Conservation (phyloP, 2,113 vertebrate species). For the Phylloscopus trochiloides region DNA sequence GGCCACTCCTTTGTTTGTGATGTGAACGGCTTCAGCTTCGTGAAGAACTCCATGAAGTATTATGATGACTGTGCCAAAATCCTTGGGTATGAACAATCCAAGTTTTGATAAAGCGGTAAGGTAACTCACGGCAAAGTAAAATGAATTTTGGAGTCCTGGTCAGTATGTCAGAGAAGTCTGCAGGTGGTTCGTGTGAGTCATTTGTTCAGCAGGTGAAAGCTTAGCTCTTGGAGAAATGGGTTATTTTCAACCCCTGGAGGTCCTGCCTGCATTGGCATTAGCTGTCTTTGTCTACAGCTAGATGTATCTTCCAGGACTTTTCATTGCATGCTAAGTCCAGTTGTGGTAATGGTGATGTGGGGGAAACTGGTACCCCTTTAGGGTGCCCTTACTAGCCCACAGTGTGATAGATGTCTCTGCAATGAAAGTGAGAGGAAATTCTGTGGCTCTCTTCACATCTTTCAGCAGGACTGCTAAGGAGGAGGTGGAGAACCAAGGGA, state of each 20-base stretch:
- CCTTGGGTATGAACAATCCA: slow-evolving; percentile 80
- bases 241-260: neutral
- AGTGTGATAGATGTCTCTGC: neutral
- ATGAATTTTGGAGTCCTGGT: neutral
- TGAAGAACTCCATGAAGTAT: slow-evolving; percentile 99
- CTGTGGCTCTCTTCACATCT: neutral
- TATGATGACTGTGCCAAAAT: slow-evolving; percentile 99
- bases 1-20: slow-evolving; percentile 97
- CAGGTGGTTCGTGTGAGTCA: neutral
- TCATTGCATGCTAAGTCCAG: neutral
- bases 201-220: neutral
- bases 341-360: neutral
- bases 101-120: neutral
- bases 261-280: neutral
- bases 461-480: neutral
- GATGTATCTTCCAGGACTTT: neutral
- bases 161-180: neutral
- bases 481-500: neutral
- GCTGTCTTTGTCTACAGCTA: neutral
- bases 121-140: neutral
- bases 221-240: neutral
- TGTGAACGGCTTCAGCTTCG: slow-evolving; percentile 97
- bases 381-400: neutral
- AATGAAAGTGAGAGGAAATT: neutral
- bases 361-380: neutral